Conservation (phyloP, 2,113 vertebrate species). For the Corythoichthys intestinalis region DNA sequence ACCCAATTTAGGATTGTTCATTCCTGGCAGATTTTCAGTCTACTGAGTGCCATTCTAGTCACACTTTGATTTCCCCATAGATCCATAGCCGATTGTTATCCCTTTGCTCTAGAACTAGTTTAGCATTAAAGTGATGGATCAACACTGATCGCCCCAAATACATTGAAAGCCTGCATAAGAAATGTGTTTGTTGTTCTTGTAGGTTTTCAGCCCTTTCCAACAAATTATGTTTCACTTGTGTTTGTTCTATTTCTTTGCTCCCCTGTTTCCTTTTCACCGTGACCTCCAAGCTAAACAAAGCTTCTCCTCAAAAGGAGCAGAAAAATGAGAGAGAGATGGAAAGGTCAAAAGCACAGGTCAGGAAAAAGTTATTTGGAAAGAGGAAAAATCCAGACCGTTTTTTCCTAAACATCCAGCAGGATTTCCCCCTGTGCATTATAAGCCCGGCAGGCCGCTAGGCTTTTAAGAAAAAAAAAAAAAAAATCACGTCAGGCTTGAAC, state of each 20-base stretch:
- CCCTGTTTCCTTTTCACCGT: not conserved
- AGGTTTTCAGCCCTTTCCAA: not conserved
- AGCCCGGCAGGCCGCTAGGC: too few relatives aligned
- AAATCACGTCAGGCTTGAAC: too few relatives aligned
- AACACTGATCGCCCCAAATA: constrained; percentile 8
- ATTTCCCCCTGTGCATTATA: too few relatives aligned
- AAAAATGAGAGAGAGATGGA: not conserved
- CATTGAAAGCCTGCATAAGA: not conserved
- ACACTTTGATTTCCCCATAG: constrained; percentile 3
- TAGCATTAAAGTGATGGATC: constrained; percentile 3
- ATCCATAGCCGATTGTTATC: constrained; percentile 1
- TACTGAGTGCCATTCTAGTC: not conserved
- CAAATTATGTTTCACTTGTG: not conserved
- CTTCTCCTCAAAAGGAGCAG: not conserved
- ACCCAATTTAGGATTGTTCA: constrained; percentile 1
- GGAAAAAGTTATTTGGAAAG: not conserved
- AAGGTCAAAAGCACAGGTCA: not conserved
- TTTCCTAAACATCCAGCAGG: not conserved
- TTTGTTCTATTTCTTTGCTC: not conserved
- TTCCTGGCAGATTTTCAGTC: not conserved
- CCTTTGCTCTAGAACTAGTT: not conserved
- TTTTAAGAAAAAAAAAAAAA: too few relatives aligned
- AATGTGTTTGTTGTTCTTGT: not conserved
- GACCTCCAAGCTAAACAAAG: not conserved
- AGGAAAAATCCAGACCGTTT: too few relatives aligned